phyloP scores from a whole-genome alignment of 2,888 invertebrate species.

The Caenorhabditis japonica region DNA sequence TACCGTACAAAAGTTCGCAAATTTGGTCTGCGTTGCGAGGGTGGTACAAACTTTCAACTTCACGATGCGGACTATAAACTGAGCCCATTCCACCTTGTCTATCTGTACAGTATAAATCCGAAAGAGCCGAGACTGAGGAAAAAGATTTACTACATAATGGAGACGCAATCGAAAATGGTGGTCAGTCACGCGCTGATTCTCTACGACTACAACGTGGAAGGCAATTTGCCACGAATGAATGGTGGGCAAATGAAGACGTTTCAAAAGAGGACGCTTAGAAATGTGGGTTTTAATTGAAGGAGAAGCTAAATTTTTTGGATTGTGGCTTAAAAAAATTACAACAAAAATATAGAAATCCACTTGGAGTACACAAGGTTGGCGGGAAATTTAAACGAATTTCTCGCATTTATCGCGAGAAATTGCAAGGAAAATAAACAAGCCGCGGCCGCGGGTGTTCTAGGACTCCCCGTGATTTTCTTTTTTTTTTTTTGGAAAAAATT shows the following conservation, averaged over 20 bases:
- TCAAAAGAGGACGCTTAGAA: conserved; percentile 7
- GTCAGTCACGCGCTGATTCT: conserved; percentile 62
- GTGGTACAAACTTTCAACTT: conserved; percentile 19
- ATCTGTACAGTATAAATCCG: conserved; percentile 57
- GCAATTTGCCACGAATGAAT: conserved; percentile 52
- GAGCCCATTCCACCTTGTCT: conserved; percentile 57
- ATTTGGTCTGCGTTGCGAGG: conserved; percentile 41
- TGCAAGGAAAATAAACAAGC: too few relatives aligned
- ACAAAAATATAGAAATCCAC: too few relatives aligned
- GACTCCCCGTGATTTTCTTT: too few relatives aligned
- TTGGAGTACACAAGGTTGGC: too few relatives aligned
- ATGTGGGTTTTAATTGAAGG: too few relatives aligned
- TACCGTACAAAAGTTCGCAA: conserved; percentile 61
- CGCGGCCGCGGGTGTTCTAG: too few relatives aligned
- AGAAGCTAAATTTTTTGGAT: too few relatives aligned
- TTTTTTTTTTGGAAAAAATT: too few relatives aligned
- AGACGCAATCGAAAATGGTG: conserved; percentile 57
- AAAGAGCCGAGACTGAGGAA: conserved; percentile 57
- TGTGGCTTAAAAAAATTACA: too few relatives aligned
- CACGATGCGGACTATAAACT: conserved; percentile 54
- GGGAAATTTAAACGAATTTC: too few relatives aligned
- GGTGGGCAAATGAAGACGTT: conserved; percentile 39
- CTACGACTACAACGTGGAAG: conserved; percentile 62
- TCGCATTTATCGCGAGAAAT: too few relatives aligned
- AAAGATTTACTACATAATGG: conserved; percentile 67